phyloP scores from a whole-genome alignment of 1,140 invertebrate genomes.

The Drosophila grimshawi region DNA sequence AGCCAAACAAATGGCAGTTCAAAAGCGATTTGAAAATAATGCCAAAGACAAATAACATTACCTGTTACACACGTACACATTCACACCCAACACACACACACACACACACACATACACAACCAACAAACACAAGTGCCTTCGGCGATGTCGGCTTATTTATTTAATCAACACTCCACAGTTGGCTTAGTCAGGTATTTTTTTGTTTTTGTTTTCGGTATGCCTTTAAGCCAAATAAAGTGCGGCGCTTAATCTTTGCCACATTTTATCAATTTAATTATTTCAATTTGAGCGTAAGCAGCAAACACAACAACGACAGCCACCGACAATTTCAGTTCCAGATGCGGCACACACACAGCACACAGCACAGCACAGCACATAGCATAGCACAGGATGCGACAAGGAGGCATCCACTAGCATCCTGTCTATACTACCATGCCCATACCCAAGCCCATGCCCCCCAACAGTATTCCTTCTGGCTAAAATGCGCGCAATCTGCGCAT shows the following conservation, averaged over 20 bases:
- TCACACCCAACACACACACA: conserved; percentile 4
- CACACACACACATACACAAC: conserved; percentile 16
- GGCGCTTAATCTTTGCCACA: conserved; percentile 82
- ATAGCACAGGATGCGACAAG: conserved; percentile 12
- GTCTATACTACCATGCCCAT: conserved; percentile 30
- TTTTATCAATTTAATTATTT: conserved; percentile 84
- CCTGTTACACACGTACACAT: conserved; percentile 62
- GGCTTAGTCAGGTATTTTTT: conserved; percentile 62
- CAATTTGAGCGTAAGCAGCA: conserved; percentile 81
- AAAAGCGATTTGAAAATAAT: conserved; percentile 82
- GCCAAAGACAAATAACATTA: conserved; percentile 82
- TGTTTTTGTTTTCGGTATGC: conserved; percentile 52
- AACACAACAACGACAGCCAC: conserved; percentile 55
- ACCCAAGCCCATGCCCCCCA: neutral
- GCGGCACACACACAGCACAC: conserved; percentile 33
- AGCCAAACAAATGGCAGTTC: conserved; percentile 67
- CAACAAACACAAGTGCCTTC: conserved; percentile 38
- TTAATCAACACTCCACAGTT: conserved; percentile 83
- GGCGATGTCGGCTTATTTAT: conserved; percentile 76
- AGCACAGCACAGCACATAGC: conserved; percentile 13
- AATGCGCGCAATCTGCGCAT: conserved; percentile 83
- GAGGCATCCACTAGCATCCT: conserved; percentile 53
- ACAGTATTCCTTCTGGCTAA: conserved; percentile 73
- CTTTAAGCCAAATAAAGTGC: conserved; percentile 82
- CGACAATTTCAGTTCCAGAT: conserved; percentile 70